Evolutionary conservation across 2,797 vertebrate species (phyloP), one percentile per base, ranked within the genome.

Genomic region (Zalophus californianus): DNA sequence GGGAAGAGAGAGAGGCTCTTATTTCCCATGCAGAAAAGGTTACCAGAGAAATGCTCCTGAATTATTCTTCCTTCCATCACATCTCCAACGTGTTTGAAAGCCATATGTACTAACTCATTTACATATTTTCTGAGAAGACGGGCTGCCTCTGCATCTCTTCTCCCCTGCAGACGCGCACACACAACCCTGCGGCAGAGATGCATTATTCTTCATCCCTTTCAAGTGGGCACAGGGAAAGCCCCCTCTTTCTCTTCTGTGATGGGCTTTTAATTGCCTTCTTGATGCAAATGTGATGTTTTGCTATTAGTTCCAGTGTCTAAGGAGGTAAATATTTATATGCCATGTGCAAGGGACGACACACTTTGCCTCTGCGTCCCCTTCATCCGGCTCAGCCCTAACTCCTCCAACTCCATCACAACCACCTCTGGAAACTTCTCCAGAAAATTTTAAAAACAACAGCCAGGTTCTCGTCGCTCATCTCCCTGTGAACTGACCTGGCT

Each of bases 341-440:
- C 56, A 0, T 0, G 15, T 48, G 56, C n/a, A 32, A 2, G 73
- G 2, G 0, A 29, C 62, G 7, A 0, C 0, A 8, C 0, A 0
- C 32, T 66, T 73, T 44, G 7, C 48, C 68, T 50, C 50, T 7
- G 4, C 7, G 18, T 44, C 52, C 3, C 6, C 32, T 82, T 82
- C 85, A 7, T 54, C 52, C 14, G 56, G 25, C 23, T 96, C n/a
- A 6, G 27, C 79, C 60, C 18, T 66, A 80, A 91, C 54, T 25
- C 88, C 58, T n/a, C 10, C 73, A 50, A 72, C 21, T 29, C 23
- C 35, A 48, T 29, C 66, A 64, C 75, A 85, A 41, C 20, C 18
- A 11, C 44, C 52, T 82, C 60, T 62, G 66, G 58, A 92, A 90
- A 87, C 58, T 58, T 70, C 83, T 86, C 54, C 9, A 54, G 44